Evolutionary conservation across 2,113 vertebrate genomes (phyloP).

Genomic region (Megalops atlanticus): DNA sequence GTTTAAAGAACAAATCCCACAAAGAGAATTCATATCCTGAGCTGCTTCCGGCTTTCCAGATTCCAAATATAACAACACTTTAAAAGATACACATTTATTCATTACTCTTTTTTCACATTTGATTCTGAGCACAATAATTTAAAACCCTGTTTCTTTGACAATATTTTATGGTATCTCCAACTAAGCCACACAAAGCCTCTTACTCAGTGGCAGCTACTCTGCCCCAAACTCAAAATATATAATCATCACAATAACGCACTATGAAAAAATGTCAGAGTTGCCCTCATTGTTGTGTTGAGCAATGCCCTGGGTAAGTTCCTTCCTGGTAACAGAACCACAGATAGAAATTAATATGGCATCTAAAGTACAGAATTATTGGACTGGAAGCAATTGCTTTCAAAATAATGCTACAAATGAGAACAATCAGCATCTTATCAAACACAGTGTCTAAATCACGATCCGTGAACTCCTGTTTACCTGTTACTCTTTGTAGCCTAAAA

Average conservation of each 20-base stretch:
- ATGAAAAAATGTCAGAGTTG: neutral
- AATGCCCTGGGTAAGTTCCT: slow-evolving; percentile 27
- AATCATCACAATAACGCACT: neutral
- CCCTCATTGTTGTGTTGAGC: neutral
- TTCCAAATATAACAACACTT: neutral
- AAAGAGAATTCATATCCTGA: neutral
- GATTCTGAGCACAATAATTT: neutral
- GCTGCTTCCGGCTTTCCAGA: neutral
- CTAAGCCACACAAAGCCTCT: neutral
- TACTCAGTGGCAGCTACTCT: too few relatives aligned
- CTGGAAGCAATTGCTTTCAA: slow-evolving; percentile 24
- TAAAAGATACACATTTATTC: neutral
- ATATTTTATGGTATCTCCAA: neutral
- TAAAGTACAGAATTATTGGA: slow-evolving; percentile 28
- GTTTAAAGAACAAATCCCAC: neutral
- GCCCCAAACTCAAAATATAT: neutral
- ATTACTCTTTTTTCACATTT: neutral
- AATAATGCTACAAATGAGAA: slow-evolving; percentile 4
- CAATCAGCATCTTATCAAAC: slow-evolving; percentile 35
- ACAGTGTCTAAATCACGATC: slow-evolving; percentile 5
- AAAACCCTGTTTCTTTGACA: neutral
- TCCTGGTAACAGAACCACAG: slow-evolving; percentile 9
- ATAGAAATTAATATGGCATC: slow-evolving; percentile 29
- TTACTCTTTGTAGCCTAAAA: neutral
- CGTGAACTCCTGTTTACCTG: neutral